These are phyloP conservation scores for Synaphobranchus kaupii DNA, from an alignment of 2,797 vertebrate species.

Conservation along the genomic window DNA sequence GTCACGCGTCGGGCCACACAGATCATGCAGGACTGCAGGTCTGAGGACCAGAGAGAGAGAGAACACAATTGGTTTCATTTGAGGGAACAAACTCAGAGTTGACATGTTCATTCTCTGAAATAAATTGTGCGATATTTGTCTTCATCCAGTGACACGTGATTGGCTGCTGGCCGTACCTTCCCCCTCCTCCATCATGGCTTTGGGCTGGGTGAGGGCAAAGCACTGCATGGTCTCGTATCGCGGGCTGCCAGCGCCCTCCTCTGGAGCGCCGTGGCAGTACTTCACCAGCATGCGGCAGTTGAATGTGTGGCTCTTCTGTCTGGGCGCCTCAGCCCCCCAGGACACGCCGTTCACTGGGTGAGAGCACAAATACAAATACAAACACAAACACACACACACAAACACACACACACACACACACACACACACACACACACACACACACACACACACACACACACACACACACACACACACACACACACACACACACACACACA, in stretches of 20 bases:
- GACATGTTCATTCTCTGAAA: not conserved
- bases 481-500: not conserved
- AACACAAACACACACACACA: not conserved
- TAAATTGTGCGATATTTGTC: not conserved
- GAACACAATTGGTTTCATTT: not conserved
- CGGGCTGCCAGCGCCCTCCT: constrained; percentile 78
- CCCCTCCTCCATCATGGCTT: constrained; percentile 96
- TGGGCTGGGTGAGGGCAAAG: constrained; percentile 94
- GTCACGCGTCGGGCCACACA: constrained; percentile 92
- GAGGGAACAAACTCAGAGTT: not conserved
- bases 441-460: not conserved
- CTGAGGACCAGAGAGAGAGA: constrained; percentile 60
- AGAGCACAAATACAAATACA: not conserved
- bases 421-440: not conserved
- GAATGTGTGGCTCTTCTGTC: constrained; percentile 96
- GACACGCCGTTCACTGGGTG: constrained; percentile 81
- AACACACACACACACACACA: not conserved
- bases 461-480: not conserved
- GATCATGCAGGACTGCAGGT: constrained; percentile 98
- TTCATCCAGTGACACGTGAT: not conserved
- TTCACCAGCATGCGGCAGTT: constrained; percentile 96
- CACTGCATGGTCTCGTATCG: constrained; percentile 98
- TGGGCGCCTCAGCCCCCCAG: constrained; percentile 86
- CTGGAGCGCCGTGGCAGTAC: constrained; percentile 75
- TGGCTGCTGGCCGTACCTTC: constrained; percentile 77